Evolutionary conservation across 2,113 vertebrate species (phyloP), one percentile per base, ranked within the genome.

Genomic region (Mus musculus): DNA sequence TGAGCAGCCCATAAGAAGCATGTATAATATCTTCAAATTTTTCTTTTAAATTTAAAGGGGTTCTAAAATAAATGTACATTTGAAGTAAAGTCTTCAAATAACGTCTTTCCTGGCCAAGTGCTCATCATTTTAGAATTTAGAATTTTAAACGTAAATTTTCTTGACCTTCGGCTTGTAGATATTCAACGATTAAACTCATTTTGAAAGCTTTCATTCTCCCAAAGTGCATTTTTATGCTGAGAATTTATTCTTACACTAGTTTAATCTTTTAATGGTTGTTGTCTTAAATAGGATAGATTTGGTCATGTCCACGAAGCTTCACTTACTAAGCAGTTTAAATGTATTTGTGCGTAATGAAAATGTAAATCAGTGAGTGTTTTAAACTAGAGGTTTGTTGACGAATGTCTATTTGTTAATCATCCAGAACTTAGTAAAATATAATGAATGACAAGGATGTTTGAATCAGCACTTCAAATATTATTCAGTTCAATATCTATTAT

Each of bases 301-400:
- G 5, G 78, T 88, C 89, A 82, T 80, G 36, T 76, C 91, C 42
- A 73, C 54, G 72, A 96, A 71, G 14, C 26, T 76, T 90, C 36
- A 28, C 39, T 93, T 95, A 93, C 54, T 80, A 93, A 97, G 88
- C 54, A 91, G 75, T 96, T 95, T 75, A 93, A 95, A 84, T 14
- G 33, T 81, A 88, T 84, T 96, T 95, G 24, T 56, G 56, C 30
- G 80, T 65, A 96, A 95, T 72, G 56, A 94, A 96, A 92, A 85
- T 85, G 9, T 90, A 88, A 78, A 92, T 96, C 39, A 61, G 77
- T 78, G 69, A 89, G 49, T 78, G 24, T 63, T 89, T 95, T 92
- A 95, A 93, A 80, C 39, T 49, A 61, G 49, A 95, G 3, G 11
- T 71, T 71, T 95, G 61, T 93, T 97, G 42, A 81, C 39, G 78